Evolutionary conservation across 2,797 vertebrate genomes (phyloP).

Genomic region (Enteromius thamalakanensis): DNA sequence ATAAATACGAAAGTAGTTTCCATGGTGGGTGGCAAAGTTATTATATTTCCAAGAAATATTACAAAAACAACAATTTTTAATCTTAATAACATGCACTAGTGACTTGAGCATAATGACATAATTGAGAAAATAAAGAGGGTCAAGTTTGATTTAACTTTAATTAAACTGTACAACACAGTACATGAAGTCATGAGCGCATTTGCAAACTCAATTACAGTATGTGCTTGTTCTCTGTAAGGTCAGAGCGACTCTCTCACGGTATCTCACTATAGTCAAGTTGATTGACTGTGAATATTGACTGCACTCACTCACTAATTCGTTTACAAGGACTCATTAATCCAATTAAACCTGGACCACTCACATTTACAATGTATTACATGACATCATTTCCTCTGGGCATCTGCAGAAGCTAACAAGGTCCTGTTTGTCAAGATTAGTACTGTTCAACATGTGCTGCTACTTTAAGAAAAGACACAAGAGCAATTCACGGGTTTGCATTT

Average conservation of each 20-base stretch:
- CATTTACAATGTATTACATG: conserved; percentile 12
- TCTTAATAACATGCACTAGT: not conserved
- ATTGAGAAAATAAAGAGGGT: conserved; percentile 2
- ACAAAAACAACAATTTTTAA: not conserved
- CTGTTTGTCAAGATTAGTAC: conserved; percentile 14
- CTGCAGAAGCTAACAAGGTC: conserved; percentile 2
- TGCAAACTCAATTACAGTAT: not conserved
- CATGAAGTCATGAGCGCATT: conserved; percentile 14
- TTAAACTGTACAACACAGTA: not conserved
- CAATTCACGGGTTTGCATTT: not conserved
- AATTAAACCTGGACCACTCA: conserved; percentile 36
- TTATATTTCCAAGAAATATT: not conserved
- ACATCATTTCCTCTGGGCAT: conserved; percentile 19
- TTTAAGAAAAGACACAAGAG: not conserved
- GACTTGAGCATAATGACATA: not conserved
- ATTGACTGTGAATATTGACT: conserved; percentile 49
- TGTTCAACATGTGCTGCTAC: conserved; percentile 1
- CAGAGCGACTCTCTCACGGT: conserved; percentile 19
- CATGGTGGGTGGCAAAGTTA: not conserved
- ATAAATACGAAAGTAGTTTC: too few species aligned
- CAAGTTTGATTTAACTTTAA: conserved; percentile 14
- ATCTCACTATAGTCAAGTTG: conserved; percentile 12
- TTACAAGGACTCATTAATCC: conserved; percentile 46
- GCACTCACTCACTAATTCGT: conserved; percentile 49
- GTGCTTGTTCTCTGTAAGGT: conserved; percentile 13